Conservation (phyloP, 2,888 invertebrate genomes). For the Rotaria socialis region DNA sequence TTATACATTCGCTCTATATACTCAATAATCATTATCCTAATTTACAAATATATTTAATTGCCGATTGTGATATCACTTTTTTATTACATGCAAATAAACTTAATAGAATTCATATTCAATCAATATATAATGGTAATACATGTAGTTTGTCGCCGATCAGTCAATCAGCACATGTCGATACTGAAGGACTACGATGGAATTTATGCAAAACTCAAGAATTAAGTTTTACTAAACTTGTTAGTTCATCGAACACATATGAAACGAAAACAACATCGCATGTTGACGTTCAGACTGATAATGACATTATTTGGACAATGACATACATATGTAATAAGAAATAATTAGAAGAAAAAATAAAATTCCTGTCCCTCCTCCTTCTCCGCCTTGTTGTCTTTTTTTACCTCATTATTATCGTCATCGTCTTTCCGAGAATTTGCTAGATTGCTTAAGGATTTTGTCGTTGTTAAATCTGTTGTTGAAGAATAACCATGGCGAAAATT, state of each 20-base stretch:
- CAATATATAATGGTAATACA: background rate
- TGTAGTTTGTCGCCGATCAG: background rate
- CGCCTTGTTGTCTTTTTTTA: too few species aligned
- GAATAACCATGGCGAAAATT: too few species aligned
- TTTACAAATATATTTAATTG: background rate
- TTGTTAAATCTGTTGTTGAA: too few species aligned
- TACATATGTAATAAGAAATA: too few species aligned
- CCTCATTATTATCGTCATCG: too few species aligned
- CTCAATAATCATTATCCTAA: background rate
- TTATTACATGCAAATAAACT: background rate
- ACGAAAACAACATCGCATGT: background rate
- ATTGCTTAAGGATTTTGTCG: too few species aligned
- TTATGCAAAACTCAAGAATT: background rate
- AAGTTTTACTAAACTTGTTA: conserved; percentile 9
- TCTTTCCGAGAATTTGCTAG: too few species aligned
- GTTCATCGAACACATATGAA: conserved; percentile 13
- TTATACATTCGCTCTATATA: background rate
- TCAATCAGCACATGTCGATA: background rate
- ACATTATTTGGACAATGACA: background rate
- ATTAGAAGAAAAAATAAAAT: too few species aligned
- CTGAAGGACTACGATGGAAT: conserved; percentile 19
- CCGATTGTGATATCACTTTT: background rate
- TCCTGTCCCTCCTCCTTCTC: too few species aligned
- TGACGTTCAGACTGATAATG: background rate
- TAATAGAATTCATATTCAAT: background rate